Conservation (phyloP, 2,888 invertebrate genomes). For the Celastrina argiolus region DNA sequence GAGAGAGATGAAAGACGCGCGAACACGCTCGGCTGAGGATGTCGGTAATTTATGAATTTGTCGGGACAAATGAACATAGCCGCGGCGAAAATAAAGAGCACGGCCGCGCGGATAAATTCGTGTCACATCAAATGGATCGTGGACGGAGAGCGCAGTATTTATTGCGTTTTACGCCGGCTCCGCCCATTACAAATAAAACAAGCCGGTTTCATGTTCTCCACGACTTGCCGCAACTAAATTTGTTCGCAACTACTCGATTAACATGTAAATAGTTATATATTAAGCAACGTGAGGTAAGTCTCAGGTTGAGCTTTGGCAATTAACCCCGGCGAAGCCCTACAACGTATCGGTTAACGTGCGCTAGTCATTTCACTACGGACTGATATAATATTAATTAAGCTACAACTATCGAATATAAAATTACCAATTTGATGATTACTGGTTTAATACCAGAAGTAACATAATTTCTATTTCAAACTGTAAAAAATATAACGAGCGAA, state of each 20-base stretch:
- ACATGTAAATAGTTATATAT: slow-evolving; percentile 30
- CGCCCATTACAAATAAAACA: slow-evolving; percentile 42
- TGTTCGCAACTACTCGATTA: slow-evolving; percentile 31
- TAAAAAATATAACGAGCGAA: background rate
- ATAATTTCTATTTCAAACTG: background rate
- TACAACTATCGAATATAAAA: background rate
- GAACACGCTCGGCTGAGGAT: slow-evolving; percentile 61
- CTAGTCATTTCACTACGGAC: slow-evolving; percentile 26
- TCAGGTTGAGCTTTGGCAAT: slow-evolving; percentile 39
- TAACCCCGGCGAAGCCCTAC: slow-evolving; percentile 48
- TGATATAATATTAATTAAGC: background rate
- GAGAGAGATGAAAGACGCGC: slow-evolving; percentile 66
- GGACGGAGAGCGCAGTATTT: slow-evolving; percentile 65
- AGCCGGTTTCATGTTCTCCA: slow-evolving; percentile 30
- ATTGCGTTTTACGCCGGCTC: slow-evolving; percentile 46
- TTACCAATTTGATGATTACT: background rate
- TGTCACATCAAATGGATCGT: slow-evolving; percentile 77
- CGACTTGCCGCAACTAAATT: slow-evolving; percentile 25
- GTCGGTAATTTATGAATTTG: slow-evolving; percentile 78
- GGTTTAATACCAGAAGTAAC: background rate
- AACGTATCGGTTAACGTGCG: slow-evolving; percentile 25
- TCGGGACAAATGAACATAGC: slow-evolving; percentile 72
- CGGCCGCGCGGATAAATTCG: slow-evolving; percentile 71
- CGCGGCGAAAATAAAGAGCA: slow-evolving; percentile 71
- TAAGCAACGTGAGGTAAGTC: slow-evolving; percentile 25